These are phyloP conservation scores for Poeciliopsis infans DNA, from an alignment of 2,797 vertebrate genomes.

Conservation along the genomic window DNA sequence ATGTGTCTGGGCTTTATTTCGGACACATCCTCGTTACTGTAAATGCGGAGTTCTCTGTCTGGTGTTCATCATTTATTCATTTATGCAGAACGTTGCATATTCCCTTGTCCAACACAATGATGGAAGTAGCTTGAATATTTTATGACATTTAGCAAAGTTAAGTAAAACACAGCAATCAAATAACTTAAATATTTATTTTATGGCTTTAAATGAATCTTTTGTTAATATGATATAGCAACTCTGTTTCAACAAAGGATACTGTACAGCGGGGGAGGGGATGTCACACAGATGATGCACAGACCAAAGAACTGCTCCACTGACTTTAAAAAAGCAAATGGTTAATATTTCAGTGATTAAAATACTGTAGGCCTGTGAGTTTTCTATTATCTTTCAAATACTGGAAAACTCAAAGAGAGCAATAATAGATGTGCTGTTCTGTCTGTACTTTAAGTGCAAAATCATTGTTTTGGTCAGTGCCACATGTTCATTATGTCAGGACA, in stretches of 20 bases:
- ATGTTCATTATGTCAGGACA: slow-evolving; percentile 38
- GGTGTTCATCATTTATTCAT: slow-evolving; percentile 1
- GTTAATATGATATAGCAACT: slow-evolving; percentile 41
- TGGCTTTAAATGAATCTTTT: slow-evolving; percentile 53
- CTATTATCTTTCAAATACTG: slow-evolving; percentile 39
- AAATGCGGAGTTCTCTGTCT: not conserved
- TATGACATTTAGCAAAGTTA: not conserved
- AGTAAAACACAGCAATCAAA: slow-evolving; percentile 33
- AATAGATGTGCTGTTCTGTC: slow-evolving; percentile 3
- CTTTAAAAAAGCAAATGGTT: slow-evolving; percentile 41
- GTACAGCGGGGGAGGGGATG: slow-evolving; percentile 25
- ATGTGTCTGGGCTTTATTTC: not conserved
- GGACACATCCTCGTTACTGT: not conserved
- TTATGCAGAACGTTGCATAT: not conserved
- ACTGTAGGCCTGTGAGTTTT: slow-evolving; percentile 32
- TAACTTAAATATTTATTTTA: slow-evolving; percentile 66
- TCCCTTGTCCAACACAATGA: not conserved
- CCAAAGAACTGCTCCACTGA: slow-evolving; percentile 37
- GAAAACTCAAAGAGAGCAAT: slow-evolving; percentile 13
- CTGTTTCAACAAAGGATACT: slow-evolving; percentile 26
- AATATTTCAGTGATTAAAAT: slow-evolving; percentile 58
- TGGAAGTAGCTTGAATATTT: not conserved
- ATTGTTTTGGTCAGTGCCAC: slow-evolving; percentile 26
- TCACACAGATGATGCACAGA: slow-evolving; percentile 34
- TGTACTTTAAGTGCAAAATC: slow-evolving; percentile 27